Conservation (phyloP, 2,888 invertebrate species). For the Cheilosia grossa region DNA sequence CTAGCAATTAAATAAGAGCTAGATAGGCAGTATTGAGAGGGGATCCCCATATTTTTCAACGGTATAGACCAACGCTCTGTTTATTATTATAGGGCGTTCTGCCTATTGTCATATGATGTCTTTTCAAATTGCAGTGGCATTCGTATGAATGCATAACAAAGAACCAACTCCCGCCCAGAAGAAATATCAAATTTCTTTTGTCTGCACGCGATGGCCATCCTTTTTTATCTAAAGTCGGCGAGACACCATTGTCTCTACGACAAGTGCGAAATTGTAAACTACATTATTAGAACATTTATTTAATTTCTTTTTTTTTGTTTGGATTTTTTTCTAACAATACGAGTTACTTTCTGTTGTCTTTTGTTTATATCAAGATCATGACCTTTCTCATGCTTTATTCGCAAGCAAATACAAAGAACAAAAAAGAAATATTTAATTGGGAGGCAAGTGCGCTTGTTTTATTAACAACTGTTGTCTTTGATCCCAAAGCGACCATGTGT, state of each 20-base stretch:
- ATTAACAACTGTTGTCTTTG: conserved; percentile 1
- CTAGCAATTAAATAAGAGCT: no score
- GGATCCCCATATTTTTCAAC: no score
- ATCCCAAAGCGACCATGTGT: not conserved
- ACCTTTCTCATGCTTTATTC: conserved; percentile 20
- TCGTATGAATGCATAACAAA: no score
- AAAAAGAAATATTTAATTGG: conserved; percentile 7
- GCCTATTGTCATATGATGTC: no score
- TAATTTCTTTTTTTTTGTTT: conserved; percentile 15
- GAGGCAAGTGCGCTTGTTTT: conserved; percentile 40
- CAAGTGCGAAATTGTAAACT: not conserved
- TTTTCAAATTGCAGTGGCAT: no score
- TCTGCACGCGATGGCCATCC: not conserved
- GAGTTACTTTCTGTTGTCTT: conserved; percentile 43
- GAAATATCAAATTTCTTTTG: not conserved
- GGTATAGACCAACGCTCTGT: no score
- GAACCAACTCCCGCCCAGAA: no score
- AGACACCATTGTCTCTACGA: not conserved
- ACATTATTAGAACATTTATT: conserved; percentile 60
- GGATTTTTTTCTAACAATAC: conserved; percentile 44
- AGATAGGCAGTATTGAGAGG: no score
- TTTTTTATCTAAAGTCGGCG: not conserved
- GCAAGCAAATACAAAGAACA: conserved; percentile 10
- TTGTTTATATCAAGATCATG: conserved; percentile 29
- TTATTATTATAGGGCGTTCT: no score